Percentiles rank a stretch among this genome's conserved stretches.
Conservation (phyloP, 2,888 invertebrate species). For the Drosophila testacea region DNA sequence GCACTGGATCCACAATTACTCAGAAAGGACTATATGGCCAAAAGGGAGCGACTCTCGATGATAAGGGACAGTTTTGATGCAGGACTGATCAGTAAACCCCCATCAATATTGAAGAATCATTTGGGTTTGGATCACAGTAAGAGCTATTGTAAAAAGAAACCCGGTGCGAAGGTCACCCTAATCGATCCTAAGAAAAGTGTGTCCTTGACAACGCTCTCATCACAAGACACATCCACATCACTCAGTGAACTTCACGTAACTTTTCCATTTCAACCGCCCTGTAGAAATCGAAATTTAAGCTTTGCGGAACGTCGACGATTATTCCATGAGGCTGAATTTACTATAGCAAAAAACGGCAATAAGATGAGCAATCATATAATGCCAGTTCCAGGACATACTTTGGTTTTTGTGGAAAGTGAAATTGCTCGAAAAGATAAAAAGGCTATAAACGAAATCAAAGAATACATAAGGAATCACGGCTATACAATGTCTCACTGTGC, state of each 20-base stretch:
- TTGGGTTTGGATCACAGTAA: background rate
- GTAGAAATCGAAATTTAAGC: background rate
- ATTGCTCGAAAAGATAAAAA: background rate
- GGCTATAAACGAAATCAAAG: constrained; percentile 2
- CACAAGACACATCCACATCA: background rate
- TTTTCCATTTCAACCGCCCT: background rate
- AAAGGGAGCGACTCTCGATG: background rate
- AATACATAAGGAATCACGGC: constrained; percentile 7
- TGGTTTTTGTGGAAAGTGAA: background rate
- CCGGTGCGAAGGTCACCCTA: background rate
- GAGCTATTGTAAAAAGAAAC: background rate
- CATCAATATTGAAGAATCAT: constrained; percentile 3
- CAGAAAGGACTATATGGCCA: background rate
- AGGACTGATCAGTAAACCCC: background rate
- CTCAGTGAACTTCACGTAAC: background rate
- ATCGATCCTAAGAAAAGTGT: background rate
- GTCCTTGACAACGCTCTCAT: background rate
- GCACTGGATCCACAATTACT: constrained; percentile 21
- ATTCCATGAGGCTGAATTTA: constrained; percentile 29
- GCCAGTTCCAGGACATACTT: background rate
- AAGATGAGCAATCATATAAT: constrained; percentile 27
- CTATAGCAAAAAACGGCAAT: constrained; percentile 33
- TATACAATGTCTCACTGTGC: background rate
- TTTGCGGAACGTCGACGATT: constrained; percentile 27
- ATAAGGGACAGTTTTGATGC: background rate